A percentile compares a stretch with the other conserved stretches of the same genome.
Conservation (phyloP, 2,797 vertebrate genomes). For the Poecilia wingei region DNA sequence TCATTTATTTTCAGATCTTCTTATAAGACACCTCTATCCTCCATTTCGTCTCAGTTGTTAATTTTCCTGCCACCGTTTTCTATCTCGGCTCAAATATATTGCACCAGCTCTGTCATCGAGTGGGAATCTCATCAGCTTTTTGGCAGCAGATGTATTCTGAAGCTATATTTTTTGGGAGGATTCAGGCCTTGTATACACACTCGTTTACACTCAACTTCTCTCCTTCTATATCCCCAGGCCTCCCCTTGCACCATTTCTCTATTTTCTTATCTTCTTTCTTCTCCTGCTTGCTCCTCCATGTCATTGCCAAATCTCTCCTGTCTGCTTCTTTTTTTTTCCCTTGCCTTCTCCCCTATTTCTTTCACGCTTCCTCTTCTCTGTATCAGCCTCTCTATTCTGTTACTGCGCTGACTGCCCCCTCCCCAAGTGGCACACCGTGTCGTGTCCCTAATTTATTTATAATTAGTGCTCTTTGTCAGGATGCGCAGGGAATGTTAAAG, state of each 20-base stretch:
- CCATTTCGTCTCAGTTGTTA: conserved; percentile 65
- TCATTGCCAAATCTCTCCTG: conserved; percentile 77
- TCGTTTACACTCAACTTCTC: conserved; percentile 48
- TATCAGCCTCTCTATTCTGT: conserved; percentile 80
- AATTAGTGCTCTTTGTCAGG: conserved; percentile 87
- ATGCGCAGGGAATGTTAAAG: conserved; percentile 85
- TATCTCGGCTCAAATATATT: conserved; percentile 75
- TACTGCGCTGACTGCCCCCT: conserved; percentile 67
- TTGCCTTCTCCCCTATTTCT: conserved; percentile 71
- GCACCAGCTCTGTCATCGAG: conserved; percentile 60
- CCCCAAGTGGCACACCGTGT: conserved; percentile 83
- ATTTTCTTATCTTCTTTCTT: conserved; percentile 82
- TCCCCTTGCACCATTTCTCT: conserved; percentile 75
- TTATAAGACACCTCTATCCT: conserved; percentile 9
- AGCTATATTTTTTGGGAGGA: conserved; percentile 71
- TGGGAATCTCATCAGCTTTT: conserved; percentile 71
- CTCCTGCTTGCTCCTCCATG: conserved; percentile 76
- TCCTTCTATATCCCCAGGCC: conserved; percentile 66
- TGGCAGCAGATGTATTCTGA: conserved; percentile 67
- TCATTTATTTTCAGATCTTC: conserved; percentile 19
- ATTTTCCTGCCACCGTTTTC: conserved; percentile 73
- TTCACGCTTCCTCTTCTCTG: conserved; percentile 72
- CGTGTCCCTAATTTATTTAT: conserved; percentile 89
- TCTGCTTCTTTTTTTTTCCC: conserved; percentile 62
- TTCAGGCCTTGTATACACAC: conserved; percentile 70